Evolutionary conservation across 2,797 vertebrate species (phyloP), one percentile per base, ranked within the genome.

Genomic region (Tapera naevia): DNA sequence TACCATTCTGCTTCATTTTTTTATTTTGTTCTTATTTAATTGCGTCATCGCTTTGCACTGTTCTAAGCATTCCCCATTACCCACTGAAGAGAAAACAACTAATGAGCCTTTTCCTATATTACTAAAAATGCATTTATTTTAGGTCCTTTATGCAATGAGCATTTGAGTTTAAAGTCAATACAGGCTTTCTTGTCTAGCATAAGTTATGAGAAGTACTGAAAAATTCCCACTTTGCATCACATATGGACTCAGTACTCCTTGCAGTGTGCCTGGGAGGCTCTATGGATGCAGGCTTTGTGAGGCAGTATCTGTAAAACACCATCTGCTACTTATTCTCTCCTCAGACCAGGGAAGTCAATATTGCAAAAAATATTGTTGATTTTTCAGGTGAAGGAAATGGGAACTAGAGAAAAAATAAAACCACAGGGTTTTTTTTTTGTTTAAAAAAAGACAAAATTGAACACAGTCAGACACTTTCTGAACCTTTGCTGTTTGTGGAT

Each of bases 351-450:
- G 45, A 85, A 53, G 32, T 33, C 57, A 88, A 57, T 53, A 75
- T 10, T 27, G 11, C 5, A 75, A 53, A 65, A 86, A 64, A 67
- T 54, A 39, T 4, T 28, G 11, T 46, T 69, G 17, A 18, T 83
- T 76, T 71, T 80, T 88, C 64, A 84, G 28, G 24, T 76, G 58
- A 72, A 64, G 64, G 30, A 80, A 86, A 79, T 43, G 37, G 7
- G 10, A 58, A 62, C 22, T 57, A 41, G 30, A 35, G 72, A 60
- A 78, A 85, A 2, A 53, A 33, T 13, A 46, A 53, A 7, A 50
- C 13, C 7, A 33, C 13, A 8, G 41, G n/a, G n/a, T n/a, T n/a
- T 13, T 24, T 23, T 25, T 46, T 23, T 83, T 14, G 35, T 33
- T 33, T 9, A 28, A 33, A 12, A 74, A 33, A 45, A 62, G 10